These are phyloP conservation scores for Vollenhovia emeryi DNA, from an alignment of 1,140 invertebrate genomes.

Conservation along the genomic window DNA sequence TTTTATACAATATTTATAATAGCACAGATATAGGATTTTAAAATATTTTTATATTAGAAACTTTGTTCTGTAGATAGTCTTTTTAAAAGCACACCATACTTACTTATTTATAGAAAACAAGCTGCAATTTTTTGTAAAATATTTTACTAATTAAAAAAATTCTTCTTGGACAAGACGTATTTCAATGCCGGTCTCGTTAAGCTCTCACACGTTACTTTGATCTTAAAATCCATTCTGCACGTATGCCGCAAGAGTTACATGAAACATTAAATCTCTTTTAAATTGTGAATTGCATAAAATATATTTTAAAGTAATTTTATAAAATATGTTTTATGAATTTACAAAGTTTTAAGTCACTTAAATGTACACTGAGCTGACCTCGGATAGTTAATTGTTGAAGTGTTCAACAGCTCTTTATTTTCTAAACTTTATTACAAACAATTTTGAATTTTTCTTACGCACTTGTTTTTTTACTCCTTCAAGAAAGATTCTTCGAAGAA, in stretches of 20 bases:
- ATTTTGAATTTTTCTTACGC: background rate
- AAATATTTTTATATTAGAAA: conserved; percentile 31
- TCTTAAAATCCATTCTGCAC: background rate
- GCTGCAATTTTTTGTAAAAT: background rate
- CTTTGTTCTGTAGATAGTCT: background rate
- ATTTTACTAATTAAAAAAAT: background rate
- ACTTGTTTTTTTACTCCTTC: background rate
- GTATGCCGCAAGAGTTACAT: no score
- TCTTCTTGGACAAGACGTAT: background rate
- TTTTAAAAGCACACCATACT: background rate
- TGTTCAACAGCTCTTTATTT: background rate
- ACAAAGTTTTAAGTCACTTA: background rate
- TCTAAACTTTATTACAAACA: background rate
- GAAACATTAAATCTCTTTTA: background rate
- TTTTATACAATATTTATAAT: conserved; percentile 5
- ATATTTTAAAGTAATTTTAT: background rate
- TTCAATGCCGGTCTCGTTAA: background rate
- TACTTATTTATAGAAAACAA: background rate
- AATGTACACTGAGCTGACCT: background rate
- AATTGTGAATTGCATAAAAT: background rate
- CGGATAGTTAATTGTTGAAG: background rate
- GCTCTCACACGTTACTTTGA: background rate
- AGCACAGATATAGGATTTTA: background rate
- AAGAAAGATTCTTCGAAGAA: background rate
- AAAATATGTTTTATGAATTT: background rate